Conservation (phyloP, 2,888 invertebrate genomes). For the Emmelina monodactyla region DNA sequence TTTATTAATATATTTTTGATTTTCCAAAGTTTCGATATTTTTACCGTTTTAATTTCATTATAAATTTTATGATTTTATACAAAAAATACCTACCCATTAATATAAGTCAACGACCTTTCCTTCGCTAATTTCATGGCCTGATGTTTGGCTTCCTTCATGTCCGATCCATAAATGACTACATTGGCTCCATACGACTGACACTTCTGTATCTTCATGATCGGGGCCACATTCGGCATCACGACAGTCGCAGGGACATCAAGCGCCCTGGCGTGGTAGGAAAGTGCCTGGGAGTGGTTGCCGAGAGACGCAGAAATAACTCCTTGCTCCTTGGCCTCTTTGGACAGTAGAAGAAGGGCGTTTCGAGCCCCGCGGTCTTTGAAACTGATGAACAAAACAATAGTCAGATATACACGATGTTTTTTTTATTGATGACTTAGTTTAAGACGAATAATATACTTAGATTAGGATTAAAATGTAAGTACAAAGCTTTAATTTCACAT, state of each 20-base stretch:
- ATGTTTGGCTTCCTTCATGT: constrained; percentile 85
- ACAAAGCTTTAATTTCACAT: too few relatives aligned
- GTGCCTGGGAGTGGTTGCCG: constrained; percentile 89
- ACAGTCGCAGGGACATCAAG: constrained; percentile 79
- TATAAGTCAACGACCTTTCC: constrained; percentile 77
- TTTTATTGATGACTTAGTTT: too few relatives aligned
- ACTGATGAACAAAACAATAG: too few relatives aligned
- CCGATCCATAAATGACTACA: constrained; percentile 82
- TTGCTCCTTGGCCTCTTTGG: constrained; percentile 71
- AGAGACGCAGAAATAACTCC: constrained; percentile 94
- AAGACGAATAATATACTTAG: too few relatives aligned
- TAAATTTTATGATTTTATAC: too few relatives aligned
- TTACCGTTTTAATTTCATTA: too few relatives aligned
- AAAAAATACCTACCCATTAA: constrained; percentile 77
- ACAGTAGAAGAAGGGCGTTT: constrained; percentile 80
- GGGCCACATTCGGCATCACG: constrained; percentile 95
- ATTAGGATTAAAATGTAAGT: too few relatives aligned
- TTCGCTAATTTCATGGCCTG: constrained; percentile 79
- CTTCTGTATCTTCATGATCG: constrained; percentile 94
- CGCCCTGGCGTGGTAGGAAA: constrained; percentile 80
- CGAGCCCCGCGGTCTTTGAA: constrained; percentile 96
- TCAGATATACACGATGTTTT: too few relatives aligned
- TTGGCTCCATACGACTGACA: constrained; percentile 86
- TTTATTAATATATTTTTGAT: too few relatives aligned
- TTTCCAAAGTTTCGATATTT: too few relatives aligned